Conservation (phyloP, 2,113 vertebrate genomes). For the Oreochromis spilurus region DNA sequence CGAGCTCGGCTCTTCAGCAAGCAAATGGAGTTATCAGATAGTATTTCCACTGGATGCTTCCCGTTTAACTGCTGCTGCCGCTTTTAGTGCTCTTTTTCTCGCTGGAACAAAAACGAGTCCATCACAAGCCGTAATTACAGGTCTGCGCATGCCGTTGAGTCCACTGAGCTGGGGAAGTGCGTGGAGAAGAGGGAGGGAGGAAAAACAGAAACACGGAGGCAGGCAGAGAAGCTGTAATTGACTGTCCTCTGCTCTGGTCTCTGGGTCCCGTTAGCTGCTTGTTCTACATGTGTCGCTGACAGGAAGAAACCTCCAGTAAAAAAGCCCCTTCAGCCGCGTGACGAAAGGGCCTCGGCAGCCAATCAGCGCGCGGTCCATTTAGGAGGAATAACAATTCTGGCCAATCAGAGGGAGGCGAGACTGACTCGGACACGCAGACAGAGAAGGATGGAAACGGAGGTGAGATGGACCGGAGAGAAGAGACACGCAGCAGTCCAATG, state of each 20-base stretch:
- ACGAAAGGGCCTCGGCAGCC: slow-evolving; percentile 77
- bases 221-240: neutral
- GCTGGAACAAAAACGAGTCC: slow-evolving; percentile 46
- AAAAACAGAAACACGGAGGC: neutral
- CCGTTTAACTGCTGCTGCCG: slow-evolving; percentile 22
- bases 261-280: slow-evolving; percentile 42
- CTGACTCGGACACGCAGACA: slow-evolving; percentile 32
- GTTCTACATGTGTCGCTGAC: slow-evolving; percentile 92
- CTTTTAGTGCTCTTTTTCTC: slow-evolving; percentile 27
- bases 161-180: neutral
- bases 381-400: slow-evolving; percentile 83
- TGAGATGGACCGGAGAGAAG: neutral
- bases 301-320: slow-evolving; percentile 83
- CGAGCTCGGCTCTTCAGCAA: slow-evolving; percentile 8
- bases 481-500: neutral
- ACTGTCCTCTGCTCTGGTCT: slow-evolving; percentile 5
- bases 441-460: slow-evolving; percentile 41
- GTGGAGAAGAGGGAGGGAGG: neutral
- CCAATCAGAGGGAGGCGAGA: slow-evolving; percentile 74
- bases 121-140: slow-evolving; percentile 18
- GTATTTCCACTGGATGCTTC: slow-evolving; percentile 73
- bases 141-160: slow-evolving; percentile 15
- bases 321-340: slow-evolving; percentile 74
- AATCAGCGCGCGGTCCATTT: slow-evolving; percentile 78
- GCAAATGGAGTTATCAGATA: slow-evolving; percentile 77